Evolutionary conservation across 2,113 vertebrate genomes (phyloP).

Genomic region (Cranoglanis bouderius): DNA sequence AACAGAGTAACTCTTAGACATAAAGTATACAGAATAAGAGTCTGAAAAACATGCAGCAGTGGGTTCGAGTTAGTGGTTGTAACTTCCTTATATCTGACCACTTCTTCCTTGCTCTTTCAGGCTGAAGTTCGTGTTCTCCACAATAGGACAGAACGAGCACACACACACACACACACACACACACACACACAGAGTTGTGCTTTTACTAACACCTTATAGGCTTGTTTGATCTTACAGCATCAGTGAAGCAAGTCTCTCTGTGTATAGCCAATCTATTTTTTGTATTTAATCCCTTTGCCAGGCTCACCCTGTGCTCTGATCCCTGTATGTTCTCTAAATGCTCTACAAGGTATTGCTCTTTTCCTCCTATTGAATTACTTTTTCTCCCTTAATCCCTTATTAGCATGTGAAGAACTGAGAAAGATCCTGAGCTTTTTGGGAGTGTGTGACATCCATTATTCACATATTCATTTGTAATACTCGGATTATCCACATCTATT

Average conservation of each 20-base stretch:
- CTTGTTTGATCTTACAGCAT: background rate
- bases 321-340: constrained; percentile 20
- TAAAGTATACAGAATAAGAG: background rate
- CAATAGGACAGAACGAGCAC: background rate
- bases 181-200: background rate
- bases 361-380: background rate
- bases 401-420: constrained; percentile 15
- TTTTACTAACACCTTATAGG: background rate
- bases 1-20: background rate
- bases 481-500: constrained; percentile 15
- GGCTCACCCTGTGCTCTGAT: background rate
- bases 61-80: background rate
- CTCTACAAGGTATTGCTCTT: constrained; percentile 20
- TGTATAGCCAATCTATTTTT: background rate
- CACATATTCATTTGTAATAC: background rate
- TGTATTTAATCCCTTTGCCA: background rate
- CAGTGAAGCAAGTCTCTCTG: background rate
- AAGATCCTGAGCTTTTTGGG: background rate
- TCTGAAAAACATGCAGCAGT: background rate
- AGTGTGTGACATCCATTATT: constrained; percentile 23
- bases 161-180: background rate
- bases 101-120: background rate
- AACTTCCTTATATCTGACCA: background rate
- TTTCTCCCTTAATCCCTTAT: constrained; percentile 22
- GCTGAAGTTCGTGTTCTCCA: background rate